These are phyloP conservation scores for Falcunculus frontatus DNA, from an alignment of 2,113 vertebrate species.

Conservation along the genomic window DNA sequence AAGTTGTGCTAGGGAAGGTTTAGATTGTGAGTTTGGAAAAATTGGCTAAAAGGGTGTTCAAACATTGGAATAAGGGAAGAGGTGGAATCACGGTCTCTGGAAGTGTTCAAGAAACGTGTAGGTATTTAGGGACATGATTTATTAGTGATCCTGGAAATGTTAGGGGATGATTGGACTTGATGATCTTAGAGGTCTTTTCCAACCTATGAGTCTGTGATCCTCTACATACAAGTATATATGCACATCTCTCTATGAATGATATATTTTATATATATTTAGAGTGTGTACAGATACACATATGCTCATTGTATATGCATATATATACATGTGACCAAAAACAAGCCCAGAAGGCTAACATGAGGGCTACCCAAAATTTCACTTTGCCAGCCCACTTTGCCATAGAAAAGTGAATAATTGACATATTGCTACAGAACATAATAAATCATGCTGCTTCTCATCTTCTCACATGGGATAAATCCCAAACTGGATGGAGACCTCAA, in stretches of 20 bases:
- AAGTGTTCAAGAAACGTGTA: background rate
- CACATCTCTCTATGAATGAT: background rate
- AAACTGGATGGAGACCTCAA: background rate
- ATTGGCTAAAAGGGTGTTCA: background rate
- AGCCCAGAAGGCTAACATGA: background rate
- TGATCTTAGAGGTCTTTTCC: background rate
- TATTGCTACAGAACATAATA: background rate
- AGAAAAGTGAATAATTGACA: background rate
- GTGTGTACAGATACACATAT: background rate
- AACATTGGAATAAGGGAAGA: background rate
- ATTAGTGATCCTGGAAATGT: background rate
- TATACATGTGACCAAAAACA: background rate
- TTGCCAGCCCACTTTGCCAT: background rate
- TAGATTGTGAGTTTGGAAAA: background rate
- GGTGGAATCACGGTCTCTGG: fast-evolving
- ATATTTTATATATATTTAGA: background rate
- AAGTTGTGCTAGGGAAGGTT: background rate
- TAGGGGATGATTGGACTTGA: fast-evolving
- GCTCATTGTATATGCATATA: background rate
- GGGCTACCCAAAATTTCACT: background rate
- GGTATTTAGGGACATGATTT: background rate
- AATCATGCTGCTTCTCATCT: background rate
- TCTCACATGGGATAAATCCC: background rate
- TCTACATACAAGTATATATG: background rate
- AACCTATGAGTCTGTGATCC: background rate